A percentile compares a stretch with the other conserved stretches of the same genome.
These are phyloP conservation scores for Melangyna quadrimaculata DNA, from an alignment of 2,888 invertebrate genomes.

Conservation along the genomic window DNA sequence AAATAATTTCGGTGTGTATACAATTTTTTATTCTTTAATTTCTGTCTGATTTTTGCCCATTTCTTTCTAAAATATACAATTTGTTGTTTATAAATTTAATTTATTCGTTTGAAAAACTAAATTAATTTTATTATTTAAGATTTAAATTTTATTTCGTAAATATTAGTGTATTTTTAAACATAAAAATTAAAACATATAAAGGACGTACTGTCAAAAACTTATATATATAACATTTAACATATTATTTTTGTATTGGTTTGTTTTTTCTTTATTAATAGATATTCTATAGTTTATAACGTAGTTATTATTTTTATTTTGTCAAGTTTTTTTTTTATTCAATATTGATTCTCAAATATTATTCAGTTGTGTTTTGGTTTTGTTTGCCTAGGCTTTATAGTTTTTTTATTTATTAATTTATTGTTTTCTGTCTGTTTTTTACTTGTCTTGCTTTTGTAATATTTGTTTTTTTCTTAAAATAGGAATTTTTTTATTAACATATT, in stretches of 20 bases:
- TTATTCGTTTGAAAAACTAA: slow-evolving; percentile 15
- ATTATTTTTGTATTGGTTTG: background rate
- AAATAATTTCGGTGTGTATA: slow-evolving; percentile 31
- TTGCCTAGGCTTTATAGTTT: slow-evolving; percentile 48
- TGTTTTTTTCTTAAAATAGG: slow-evolving; percentile 52
- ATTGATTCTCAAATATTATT: slow-evolving; percentile 7
- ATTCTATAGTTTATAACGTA: slow-evolving; percentile 49
- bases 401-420: slow-evolving; percentile 59
- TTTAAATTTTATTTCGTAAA: background rate
- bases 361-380: slow-evolving; percentile 24
- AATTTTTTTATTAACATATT: slow-evolving; percentile 22
- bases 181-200: slow-evolving; percentile 16
- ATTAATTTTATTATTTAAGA: background rate
- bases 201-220: slow-evolving; percentile 64
- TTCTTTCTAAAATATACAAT: slow-evolving; percentile 50
- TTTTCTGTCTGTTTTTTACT: slow-evolving; percentile 57
- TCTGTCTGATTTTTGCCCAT: slow-evolving; percentile 17
- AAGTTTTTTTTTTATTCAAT: slow-evolving; percentile 10
- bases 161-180: slow-evolving; percentile 14
- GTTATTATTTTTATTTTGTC: background rate
- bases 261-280: slow-evolving; percentile 52
- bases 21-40: slow-evolving; percentile 8
- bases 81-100: background rate
- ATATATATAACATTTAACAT: slow-evolving; percentile 50
- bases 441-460: background rate